Percentiles rank a stretch among this genome's conserved stretches.
These are phyloP conservation scores for Xerus rutilus DNA, from an alignment of 2,797 vertebrate species.

Conservation along the genomic window DNA sequence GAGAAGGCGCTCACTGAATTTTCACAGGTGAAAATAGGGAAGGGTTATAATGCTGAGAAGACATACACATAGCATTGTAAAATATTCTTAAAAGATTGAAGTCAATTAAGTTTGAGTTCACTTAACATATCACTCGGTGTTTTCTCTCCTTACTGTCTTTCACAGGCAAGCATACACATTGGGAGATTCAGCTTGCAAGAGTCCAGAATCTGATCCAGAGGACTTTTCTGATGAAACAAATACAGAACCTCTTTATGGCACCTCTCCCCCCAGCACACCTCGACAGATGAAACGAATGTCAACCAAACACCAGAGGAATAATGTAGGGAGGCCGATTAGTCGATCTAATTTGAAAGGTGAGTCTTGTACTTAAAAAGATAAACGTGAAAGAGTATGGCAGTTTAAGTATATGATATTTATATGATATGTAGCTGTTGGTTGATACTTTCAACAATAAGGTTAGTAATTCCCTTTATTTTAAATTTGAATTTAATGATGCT, in stretches of 20 bases:
- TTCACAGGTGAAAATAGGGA: not conserved
- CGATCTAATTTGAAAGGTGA: conserved; percentile 92
- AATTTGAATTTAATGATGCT: not conserved
- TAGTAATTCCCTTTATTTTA: not conserved
- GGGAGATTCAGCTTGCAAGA: conserved; percentile 89
- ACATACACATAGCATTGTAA: rapidly evolving
- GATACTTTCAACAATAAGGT: not conserved
- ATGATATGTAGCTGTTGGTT: not conserved
- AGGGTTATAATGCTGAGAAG: rapidly evolving
- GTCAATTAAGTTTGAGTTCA: not conserved
- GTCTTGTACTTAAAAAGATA: not conserved
- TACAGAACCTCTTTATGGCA: conserved; percentile 91
- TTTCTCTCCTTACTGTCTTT: conserved; percentile 52
- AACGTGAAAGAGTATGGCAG: rapidly evolving
- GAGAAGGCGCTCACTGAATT: not conserved
- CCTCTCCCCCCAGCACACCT: conserved; percentile 94
- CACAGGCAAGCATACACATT: conserved; percentile 90
- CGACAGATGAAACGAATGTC: conserved; percentile 98
- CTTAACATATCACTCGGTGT: rapidly evolving
- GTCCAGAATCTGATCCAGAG: conserved; percentile 89
- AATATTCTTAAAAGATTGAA: not conserved
- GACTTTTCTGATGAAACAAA: conserved; percentile 93
- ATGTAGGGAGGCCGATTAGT: conserved; percentile 85
- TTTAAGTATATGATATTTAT: not conserved
- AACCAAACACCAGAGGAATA: conserved; percentile 94